Conservation (phyloP, 37 sponge, comb jelly and placozoan genomes). For the Halichondria panicea region DNA sequence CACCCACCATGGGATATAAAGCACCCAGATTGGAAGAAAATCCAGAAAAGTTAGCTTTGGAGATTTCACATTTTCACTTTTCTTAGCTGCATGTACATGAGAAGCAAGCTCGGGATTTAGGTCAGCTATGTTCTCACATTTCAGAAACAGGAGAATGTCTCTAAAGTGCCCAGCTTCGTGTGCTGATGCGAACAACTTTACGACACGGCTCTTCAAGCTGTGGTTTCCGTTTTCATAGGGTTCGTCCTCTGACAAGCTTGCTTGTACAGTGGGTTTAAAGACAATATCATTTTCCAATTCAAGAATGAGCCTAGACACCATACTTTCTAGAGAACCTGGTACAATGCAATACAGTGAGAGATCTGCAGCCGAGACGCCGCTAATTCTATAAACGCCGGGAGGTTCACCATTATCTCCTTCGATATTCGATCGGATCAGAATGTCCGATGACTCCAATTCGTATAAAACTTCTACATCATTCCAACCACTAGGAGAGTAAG, state of each 20-base stretch:
- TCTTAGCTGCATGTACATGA: not conserved
- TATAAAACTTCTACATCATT: conserved; percentile 49
- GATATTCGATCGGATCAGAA: conserved; percentile 12
- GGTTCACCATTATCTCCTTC: conserved; percentile 9
- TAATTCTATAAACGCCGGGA: conserved; percentile 35
- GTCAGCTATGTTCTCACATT: conserved; percentile 4
- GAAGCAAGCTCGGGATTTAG: not conserved
- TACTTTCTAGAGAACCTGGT: conserved; percentile 57
- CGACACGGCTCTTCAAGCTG: conserved; percentile 15
- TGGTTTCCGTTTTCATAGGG: not conserved
- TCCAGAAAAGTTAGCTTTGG: conserved; percentile 41
- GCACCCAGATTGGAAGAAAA: conserved; percentile 68
- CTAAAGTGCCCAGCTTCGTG: conserved; percentile 59
- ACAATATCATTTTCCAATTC: conserved; percentile 31
- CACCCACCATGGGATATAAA: conserved; percentile 75
- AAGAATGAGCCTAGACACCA: conserved; percentile 43
- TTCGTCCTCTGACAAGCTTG: not conserved
- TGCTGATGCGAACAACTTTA: conserved; percentile 45
- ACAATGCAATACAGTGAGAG: conserved; percentile 37
- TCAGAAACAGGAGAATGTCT: conserved; percentile 55
- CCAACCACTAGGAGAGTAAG: conserved; percentile 14
- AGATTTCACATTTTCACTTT: not conserved
- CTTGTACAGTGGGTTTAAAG: not conserved
- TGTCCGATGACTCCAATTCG: conserved; percentile 45
- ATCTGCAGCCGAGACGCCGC: conserved; percentile 37